Evolutionary conservation across 2,888 invertebrate species (phyloP), one percentile per base, ranked within the genome.

Genomic region (Pammene fasciana): DNA sequence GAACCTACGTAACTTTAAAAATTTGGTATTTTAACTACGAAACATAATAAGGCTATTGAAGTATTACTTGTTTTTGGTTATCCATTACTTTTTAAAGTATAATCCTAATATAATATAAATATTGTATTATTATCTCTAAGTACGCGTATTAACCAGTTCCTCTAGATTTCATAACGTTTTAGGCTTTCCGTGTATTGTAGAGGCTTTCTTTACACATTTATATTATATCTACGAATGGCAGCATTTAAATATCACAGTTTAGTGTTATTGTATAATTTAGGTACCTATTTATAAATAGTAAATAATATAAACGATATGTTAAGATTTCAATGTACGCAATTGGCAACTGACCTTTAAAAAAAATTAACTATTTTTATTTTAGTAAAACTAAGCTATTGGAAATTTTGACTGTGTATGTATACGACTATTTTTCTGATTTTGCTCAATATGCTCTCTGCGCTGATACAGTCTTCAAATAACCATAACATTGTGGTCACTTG

Each of bases 41-140:
- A 54, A 55, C 46, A 41, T 54, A 55, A 45, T 52, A 67, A 67
- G 61, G 61, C 67, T 62, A 68, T 68, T 62, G 13, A 68, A 56
- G 68, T 68, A 68, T 68, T 68, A 68, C 41, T 61, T 52, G 52
- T 41, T 62, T 18, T 41, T 48, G 41, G 50, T 62, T 48, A 50
- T 6, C 16, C n/a, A 48, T 62, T 7, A 26, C 10, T 16, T 45
- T 26, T 59, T 7, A n/a, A 57, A 43, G 9, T 8, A 26, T 26
- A 26, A 26, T n/a, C 26, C 10, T 48, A 48, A 14, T 48, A 48
- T 14, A 46, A n/a, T 14, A 46, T 8, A 6, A 14, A 14, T 14
- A 8, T n/a, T 14, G 46, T 46, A 38, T 26, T 26, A 26, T 4
- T 26, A 26, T 26, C 4, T 26, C 26, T 26, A 26, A 26, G 26